Percentiles rank a stretch among this genome's conserved stretches.
Evolutionary conservation across 2,888 invertebrate species (phyloP).

Genomic region (Nesidiocoris tenuis): DNA sequence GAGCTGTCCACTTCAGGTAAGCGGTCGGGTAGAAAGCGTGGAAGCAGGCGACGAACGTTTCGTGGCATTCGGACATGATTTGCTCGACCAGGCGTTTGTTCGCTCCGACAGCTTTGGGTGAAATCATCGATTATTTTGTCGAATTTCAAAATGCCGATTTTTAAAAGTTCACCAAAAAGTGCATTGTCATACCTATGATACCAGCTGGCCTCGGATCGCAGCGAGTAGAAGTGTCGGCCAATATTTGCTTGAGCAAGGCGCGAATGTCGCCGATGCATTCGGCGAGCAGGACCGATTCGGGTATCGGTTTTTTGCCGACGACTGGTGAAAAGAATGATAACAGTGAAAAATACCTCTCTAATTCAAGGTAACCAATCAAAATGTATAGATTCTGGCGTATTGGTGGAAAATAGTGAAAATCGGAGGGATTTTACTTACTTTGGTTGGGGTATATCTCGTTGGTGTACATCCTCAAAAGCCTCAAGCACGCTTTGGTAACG

Average conservation of each 20-base stretch:
- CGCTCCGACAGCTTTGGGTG: slow-evolving; percentile 45
- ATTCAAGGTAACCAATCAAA: too few species aligned
- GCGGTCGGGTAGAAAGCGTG: slow-evolving; percentile 96
- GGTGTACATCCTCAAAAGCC: slow-evolving; percentile 80
- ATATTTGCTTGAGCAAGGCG: slow-evolving; percentile 74
- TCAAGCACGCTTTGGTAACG: slow-evolving; percentile 77
- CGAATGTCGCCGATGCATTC: slow-evolving; percentile 85
- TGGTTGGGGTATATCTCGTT: slow-evolving; percentile 87
- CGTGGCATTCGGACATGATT: slow-evolving; percentile 85
- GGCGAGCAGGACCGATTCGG: slow-evolving; percentile 75
- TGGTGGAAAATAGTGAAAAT: neutral
- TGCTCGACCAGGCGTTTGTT: slow-evolving; percentile 61
- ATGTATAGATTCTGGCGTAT: too few species aligned
- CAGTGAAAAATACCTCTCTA: neutral
- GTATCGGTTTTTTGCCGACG: slow-evolving; percentile 49
- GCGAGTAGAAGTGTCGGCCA: slow-evolving; percentile 64
- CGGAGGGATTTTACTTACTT: slow-evolving; percentile 56
- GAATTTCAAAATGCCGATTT: neutral
- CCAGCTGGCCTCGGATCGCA: slow-evolving; percentile 44
- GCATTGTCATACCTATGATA: slow-evolving; percentile 45
- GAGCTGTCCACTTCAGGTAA: slow-evolving; percentile 85
- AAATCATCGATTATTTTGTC: neutral
- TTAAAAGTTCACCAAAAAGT: too few species aligned
- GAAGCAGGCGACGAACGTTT: slow-evolving; percentile 87
- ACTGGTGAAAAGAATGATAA: slow-evolving; percentile 49